Evolutionary conservation across 2,113 vertebrate genomes (phyloP), one percentile per base, ranked within the genome.

Genomic region (Ardeotis arabs): DNA sequence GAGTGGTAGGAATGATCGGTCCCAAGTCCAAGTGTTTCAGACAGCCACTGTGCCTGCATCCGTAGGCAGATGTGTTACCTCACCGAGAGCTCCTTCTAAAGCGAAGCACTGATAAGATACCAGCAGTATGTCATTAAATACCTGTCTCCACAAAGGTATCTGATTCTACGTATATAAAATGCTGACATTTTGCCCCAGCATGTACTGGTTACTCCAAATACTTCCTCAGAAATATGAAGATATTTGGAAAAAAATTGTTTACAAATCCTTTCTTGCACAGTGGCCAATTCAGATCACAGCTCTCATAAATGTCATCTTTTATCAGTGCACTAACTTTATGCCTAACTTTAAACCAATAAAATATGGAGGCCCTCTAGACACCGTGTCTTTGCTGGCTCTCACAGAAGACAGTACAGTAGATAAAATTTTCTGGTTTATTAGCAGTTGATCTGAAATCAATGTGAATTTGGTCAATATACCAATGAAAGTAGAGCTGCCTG

Each of bases 1-100:
- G 1, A 74, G 47, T 14, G 29, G 10, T 24, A 58, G 21, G 15
- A 59, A 28, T 10, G 37, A 44, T 2, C 0, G 0, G 63, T 59
- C 47, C 41, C 52, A 52, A 23, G 55, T 16, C 23, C 14, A 28
- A 8, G 47, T 52, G 31, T 56, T 67, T n/a, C 68, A 66, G 33
- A 7, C 45, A 82, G 53, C 11, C 53, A 37, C 27, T 10, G 60
- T 22, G 7, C 74, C 62, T 47, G 37, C 72, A 44, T 8, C 62
- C 41, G 3, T 23, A 49, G 5, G 24, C 1, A 0, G 21, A 59
- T 24, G 3, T 29, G 23, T 18, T 49, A 33, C 44, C 28, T 70
- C 69, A 21, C 6, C 7, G 23, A 74, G 60, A 50, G 33, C 39
- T 33, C 53, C 66, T 87, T 31, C 31, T 14, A 72, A 82, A 93